Base-by-base conservation (phyloP, 2,888 invertebrate genomes). In the Pachycephus smyrnensis region DNA sequence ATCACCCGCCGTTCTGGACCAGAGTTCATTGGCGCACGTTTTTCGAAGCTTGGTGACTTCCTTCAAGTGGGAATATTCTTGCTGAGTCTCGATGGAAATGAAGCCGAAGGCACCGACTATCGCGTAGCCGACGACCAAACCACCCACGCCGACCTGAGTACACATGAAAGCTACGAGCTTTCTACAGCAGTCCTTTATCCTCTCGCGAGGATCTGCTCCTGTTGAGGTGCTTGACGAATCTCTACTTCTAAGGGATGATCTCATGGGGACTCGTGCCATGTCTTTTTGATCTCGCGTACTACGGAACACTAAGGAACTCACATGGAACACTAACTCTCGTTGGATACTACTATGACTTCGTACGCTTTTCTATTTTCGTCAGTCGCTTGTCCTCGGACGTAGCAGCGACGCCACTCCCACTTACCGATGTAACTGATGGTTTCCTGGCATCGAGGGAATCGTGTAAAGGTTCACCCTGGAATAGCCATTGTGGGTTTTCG, bases 121-220 rank as follows among this genome's bases (percentile, higher is more conserved):
- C 37, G 97, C 96, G 90, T 97, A 97, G 82, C 97, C 95, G 3
- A 97, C 96, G 73, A 97, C 96, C 31, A 97, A 92, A 12, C 96
- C 97, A 78, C 97, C 97, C 68, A 97, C 97, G 84, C 97, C 97
- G 88, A 96, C 90, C 93, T 97, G 97, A 11, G 97, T 97, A 92
- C 97, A 97, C 97, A 97, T 97, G 89, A 97, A 97, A 11, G 97
- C 97, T 78, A 97, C 95, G 85, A 97, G 94, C 91, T 97, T 97
- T 73, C 97, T 94, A 87, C 96, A 96, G 90, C 97, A 97, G 88
- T 97, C 96, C 91, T 96, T 97, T 78, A 97, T 94, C 88, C 95
- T 95, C 88, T 96, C 96, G 55, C 95, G 92, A 0, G 96, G 94
- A 86, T 95, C 95, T 87, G 94, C 93, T 79, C 94, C 94, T 73